Percentiles rank a stretch among this genome's conserved stretches.
Evolutionary conservation across 2,113 vertebrate genomes (phyloP).

Genomic region (Clarias magur): DNA sequence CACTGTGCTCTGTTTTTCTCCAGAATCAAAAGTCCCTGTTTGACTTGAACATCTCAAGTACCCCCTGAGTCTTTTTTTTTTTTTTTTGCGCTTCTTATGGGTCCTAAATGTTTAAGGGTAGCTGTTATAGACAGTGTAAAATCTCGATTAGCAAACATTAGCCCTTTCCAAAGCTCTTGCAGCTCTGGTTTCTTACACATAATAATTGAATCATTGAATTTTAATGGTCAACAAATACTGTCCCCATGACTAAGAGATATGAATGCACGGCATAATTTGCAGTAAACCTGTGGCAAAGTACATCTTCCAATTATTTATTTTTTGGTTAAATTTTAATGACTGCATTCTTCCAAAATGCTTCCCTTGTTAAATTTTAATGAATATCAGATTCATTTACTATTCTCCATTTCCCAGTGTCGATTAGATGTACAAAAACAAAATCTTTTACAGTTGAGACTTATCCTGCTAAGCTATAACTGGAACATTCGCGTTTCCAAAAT

Average conservation of each 20-base stretch:
- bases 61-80: too few relatives aligned
- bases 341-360: conserved; percentile 8
- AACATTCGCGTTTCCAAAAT: background rate
- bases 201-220: background rate
- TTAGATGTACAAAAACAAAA: conserved; percentile 15
- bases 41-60: too few relatives aligned
- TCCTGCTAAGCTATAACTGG: background rate
- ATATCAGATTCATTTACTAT: background rate
- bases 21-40: too few relatives aligned
- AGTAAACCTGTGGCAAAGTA: background rate
- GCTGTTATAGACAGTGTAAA: background rate
- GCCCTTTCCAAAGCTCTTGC: background rate
- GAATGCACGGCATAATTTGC: background rate
- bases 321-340: conserved; percentile 2
- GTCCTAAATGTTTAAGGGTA: background rate
- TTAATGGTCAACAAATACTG: background rate
- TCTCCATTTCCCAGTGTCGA: background rate
- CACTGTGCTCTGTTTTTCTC: too few relatives aligned
- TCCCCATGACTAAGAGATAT: background rate
- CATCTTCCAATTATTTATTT: background rate
- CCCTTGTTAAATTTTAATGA: background rate
- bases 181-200: background rate
- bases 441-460: background rate
- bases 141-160: background rate
- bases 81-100: background rate